Evolutionary conservation across 2,113 vertebrate genomes (phyloP).

Genomic region (Epinephelus lanceolatus): DNA sequence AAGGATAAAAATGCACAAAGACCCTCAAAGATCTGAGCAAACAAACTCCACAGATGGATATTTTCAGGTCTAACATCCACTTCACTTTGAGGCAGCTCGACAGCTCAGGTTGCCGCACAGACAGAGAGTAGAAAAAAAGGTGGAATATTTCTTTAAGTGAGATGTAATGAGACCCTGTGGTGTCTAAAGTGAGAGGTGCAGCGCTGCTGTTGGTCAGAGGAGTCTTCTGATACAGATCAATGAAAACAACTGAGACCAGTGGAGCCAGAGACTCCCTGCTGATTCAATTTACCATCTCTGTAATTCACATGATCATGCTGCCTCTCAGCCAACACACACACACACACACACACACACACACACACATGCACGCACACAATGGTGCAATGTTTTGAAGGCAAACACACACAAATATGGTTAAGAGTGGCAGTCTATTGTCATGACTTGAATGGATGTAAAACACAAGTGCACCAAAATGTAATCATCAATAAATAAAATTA

Average conservation of each 20-base stretch:
- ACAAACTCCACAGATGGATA: too few species aligned
- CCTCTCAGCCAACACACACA: slow-evolving; percentile 3
- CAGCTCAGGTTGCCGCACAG: neutral
- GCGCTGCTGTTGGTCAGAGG: slow-evolving; percentile 25
- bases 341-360: slow-evolving; percentile 30
- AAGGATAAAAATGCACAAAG: neutral
- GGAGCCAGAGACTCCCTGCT: slow-evolving; percentile 79
- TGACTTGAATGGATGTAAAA: neutral
- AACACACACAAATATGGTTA: slow-evolving; percentile 5
- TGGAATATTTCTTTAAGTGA: slow-evolving; percentile 30
- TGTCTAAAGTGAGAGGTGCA: slow-evolving; percentile 41
- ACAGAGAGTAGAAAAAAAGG: neutral
- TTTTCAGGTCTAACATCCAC: neutral
- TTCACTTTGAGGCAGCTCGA: neutral
- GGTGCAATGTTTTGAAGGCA: neutral
- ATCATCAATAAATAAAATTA: neutral
- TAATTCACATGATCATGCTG: slow-evolving; percentile 62
- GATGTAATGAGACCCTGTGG: slow-evolving; percentile 31
- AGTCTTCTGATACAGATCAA: slow-evolving; percentile 76
- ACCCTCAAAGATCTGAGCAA: neutral
- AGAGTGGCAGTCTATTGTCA: neutral
- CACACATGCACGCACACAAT: slow-evolving; percentile 18
- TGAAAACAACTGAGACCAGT: slow-evolving; percentile 73
- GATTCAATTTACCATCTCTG: slow-evolving; percentile 79
- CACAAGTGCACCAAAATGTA: neutral